Percentiles rank a stretch among this genome's conserved stretches.
These are phyloP conservation scores for Microctenopoma stevenorrisi DNA, from an alignment of 2,797 vertebrate species.

Conservation along the genomic window DNA sequence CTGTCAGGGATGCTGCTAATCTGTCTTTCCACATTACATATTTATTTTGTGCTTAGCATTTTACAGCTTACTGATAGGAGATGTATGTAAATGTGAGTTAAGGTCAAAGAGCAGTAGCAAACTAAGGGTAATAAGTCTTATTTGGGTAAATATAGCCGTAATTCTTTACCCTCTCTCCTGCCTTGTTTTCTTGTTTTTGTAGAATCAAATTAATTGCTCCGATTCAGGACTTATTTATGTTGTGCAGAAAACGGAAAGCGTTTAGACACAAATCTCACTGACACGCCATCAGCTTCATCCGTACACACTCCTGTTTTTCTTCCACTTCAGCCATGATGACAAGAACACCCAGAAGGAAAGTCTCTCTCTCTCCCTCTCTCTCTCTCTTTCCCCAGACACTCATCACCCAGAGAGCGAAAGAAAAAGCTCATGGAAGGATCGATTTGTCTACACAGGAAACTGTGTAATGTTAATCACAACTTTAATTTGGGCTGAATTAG, in stretches of 20 bases:
- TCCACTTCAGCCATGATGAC: conserved; percentile 55
- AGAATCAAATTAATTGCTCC: conserved; percentile 2
- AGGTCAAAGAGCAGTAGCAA: conserved; percentile 3
- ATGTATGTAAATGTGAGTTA: not conserved
- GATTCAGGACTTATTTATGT: conserved; percentile 14
- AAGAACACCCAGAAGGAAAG: conserved; percentile 54
- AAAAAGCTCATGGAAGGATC: conserved; percentile 88
- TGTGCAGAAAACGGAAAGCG: conserved; percentile 30
- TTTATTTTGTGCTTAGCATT: conserved; percentile 44
- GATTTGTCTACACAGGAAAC: conserved; percentile 95
- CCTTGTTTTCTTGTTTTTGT: conserved; percentile 4
- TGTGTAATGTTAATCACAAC: conserved; percentile 99
- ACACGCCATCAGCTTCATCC: conserved; percentile 30
- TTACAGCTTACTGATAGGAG: conserved; percentile 16
- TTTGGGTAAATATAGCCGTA: not conserved
- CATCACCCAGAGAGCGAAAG: conserved; percentile 55
- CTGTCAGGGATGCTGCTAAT: conserved; percentile 36
- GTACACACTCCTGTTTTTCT: conserved; percentile 52
- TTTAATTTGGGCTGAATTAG: conserved; percentile 99
- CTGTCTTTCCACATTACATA: conserved; percentile 39
- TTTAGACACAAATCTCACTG: conserved; percentile 35
- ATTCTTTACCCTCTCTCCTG: no score
- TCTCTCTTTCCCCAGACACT: conserved; percentile 59
- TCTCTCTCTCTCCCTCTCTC: conserved; percentile 49
- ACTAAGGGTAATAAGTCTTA: conserved; percentile 19